These are phyloP conservation scores for Nemopilema nomurai DNA, from an alignment of 30 jellyfish, hydroid and myxozoan genomes.

Conservation along the genomic window DNA sequence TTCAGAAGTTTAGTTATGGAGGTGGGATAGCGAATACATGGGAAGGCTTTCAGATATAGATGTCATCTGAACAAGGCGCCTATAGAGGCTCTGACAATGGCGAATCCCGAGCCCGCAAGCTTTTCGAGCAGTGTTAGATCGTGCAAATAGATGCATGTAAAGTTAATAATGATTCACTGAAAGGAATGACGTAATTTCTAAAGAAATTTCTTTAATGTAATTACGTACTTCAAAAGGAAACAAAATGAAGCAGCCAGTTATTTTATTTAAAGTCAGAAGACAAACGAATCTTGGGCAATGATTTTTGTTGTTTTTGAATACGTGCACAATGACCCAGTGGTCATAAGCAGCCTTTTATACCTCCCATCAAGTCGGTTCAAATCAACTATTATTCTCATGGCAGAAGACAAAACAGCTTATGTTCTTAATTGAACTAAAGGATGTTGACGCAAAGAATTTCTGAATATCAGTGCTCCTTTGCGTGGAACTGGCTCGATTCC, in stretches of 20 bases:
- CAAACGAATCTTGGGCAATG: conserved; percentile 7
- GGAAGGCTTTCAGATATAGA: no score
- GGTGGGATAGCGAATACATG: no score
- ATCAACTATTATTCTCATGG: conserved; percentile 18
- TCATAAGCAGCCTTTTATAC: conserved; percentile 36
- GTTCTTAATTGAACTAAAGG: conserved; percentile 2
- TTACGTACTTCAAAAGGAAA: neutral
- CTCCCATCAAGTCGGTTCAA: conserved; percentile 42
- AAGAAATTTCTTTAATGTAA: neutral
- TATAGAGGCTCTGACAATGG: no score
- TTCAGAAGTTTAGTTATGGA: no score
- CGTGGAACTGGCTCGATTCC: neutral
- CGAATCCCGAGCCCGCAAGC: neutral
- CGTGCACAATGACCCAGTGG: conserved; percentile 65
- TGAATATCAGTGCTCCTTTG: neutral
- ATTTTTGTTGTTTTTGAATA: conserved; percentile 8
- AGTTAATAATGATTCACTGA: neutral
- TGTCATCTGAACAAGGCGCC: no score
- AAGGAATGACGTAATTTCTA: neutral
- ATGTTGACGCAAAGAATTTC: neutral
- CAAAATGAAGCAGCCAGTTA: neutral
- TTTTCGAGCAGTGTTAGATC: neutral
- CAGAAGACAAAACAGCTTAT: conserved; percentile 23
- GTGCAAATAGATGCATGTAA: neutral
- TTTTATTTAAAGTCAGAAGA: neutral